These are phyloP conservation scores for Rafetus swinhoei DNA, from an alignment of 2,113 vertebrate species.

Conservation along the genomic window DNA sequence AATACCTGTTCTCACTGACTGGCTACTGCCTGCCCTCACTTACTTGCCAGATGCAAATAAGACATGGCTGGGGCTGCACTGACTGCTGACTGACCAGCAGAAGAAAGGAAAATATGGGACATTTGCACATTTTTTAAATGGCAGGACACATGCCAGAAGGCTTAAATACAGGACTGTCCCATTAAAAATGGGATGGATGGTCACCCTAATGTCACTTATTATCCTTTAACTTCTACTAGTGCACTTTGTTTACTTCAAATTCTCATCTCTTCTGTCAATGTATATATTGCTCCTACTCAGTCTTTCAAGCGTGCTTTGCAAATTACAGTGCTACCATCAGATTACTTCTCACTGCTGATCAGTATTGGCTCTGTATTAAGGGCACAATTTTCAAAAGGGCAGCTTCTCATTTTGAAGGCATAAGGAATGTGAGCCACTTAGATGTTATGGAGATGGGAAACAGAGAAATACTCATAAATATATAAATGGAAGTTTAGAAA, in stretches of 20 bases:
- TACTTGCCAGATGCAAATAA: too few relatives aligned
- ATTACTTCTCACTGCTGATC: neutral
- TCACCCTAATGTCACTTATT: neutral
- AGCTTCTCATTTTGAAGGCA: neutral
- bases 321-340: neutral
- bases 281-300: neutral
- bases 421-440: neutral
- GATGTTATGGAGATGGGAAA: neutral
- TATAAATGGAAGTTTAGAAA: neutral
- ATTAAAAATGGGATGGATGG: too few relatives aligned
- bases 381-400: neutral
- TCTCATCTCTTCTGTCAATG: neutral
- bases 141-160: too few relatives aligned
- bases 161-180: too few relatives aligned
- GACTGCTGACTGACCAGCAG: too few relatives aligned
- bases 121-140: too few relatives aligned
- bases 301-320: neutral
- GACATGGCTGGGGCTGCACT: too few relatives aligned
- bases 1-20: too few relatives aligned
- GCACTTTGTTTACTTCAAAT: neutral
- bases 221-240: neutral
- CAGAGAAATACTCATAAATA: neutral
- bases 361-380: neutral
- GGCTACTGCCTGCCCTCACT: too few relatives aligned
- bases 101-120: too few relatives aligned